Conservation (phyloP, 2,113 vertebrate species). For the Sorex fumeus region DNA sequence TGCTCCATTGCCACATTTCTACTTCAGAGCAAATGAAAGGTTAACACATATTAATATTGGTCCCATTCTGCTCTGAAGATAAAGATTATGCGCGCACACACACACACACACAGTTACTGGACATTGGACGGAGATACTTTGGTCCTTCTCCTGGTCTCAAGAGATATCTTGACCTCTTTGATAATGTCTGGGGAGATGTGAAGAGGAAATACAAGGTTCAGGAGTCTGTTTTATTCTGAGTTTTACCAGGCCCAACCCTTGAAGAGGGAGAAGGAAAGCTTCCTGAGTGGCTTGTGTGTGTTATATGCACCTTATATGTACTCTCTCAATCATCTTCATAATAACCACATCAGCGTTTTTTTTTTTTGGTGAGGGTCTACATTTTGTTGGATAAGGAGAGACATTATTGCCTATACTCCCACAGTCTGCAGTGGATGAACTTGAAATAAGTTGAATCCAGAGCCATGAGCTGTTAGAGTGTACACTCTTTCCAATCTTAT, state of each 20-base stretch:
- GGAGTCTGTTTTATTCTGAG: neutral
- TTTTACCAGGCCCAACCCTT: neutral
- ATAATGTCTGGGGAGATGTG: neutral
- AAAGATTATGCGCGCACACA: neutral
- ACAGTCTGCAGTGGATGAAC: neutral
- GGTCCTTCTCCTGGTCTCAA: neutral
- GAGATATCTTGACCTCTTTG: neutral
- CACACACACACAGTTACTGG: neutral
- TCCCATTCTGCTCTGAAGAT: neutral
- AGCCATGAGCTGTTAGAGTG: neutral
- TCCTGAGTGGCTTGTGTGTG: neutral
- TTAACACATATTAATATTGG: neutral
- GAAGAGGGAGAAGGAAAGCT: neutral
- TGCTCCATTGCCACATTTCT: neutral
- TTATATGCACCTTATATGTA: neutral
- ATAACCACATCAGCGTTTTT: neutral
- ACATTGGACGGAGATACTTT: neutral
- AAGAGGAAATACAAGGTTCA: neutral
- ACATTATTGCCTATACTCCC: neutral
- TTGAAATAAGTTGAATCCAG: constrained; percentile 32
- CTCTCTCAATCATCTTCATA: neutral
- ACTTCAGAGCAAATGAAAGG: neutral
- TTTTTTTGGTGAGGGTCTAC: neutral
- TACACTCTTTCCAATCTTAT: neutral
- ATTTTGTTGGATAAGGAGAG: neutral